Evolutionary conservation across 2,888 invertebrate genomes (phyloP), one percentile per base, ranked within the genome.

Genomic region (Pandemis heparana): DNA sequence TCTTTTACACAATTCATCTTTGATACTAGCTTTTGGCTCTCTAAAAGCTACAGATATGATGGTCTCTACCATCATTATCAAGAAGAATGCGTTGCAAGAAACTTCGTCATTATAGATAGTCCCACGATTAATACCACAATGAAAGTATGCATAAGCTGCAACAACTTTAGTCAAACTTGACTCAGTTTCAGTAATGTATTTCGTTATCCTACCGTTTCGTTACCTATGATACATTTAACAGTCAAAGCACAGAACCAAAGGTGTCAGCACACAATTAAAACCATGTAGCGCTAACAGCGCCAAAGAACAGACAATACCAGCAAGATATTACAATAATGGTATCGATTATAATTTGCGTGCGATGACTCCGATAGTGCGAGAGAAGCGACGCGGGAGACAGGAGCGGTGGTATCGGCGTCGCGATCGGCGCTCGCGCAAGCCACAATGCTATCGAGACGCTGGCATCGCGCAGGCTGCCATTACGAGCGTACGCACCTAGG

Each of bases 291-390:
- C 43, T 23, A 23, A 43, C 63, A 23, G 63, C 16, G 32, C 59
- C 23, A 53, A 53, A 51, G 12, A 53, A 39, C 56, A 71, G 60
- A 64, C 38, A 38, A 66, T 72, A 71, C 61, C 39, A 56, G 91
- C 89, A 88, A 89, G 89, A 91, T 93, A 92, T 93, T 92, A 94
- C 94, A 94, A 94, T 94, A 94, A 93, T 94, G 92, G 94, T 93
- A 93, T 94, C 94, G 94, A 92, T 94, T 93, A 94, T 94, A 94
- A 94, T 94, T 94, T 94, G 94, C 94, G 94, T 94, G 92, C 91
- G 94, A 94, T 94, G 88, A 88, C 87, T 87, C 85, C 86, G 94
- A 93, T 94, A 94, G 82, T 86, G 86, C 84, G 86, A 83, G 87
- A 89, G 89, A 90, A 92, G 93, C 93, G 93, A 90, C 87, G 89